Percentiles rank a stretch among this genome's conserved stretches.
phyloP scores from a whole-genome alignment of 2,888 invertebrate genomes.

The Lumbricus terrestris region DNA sequence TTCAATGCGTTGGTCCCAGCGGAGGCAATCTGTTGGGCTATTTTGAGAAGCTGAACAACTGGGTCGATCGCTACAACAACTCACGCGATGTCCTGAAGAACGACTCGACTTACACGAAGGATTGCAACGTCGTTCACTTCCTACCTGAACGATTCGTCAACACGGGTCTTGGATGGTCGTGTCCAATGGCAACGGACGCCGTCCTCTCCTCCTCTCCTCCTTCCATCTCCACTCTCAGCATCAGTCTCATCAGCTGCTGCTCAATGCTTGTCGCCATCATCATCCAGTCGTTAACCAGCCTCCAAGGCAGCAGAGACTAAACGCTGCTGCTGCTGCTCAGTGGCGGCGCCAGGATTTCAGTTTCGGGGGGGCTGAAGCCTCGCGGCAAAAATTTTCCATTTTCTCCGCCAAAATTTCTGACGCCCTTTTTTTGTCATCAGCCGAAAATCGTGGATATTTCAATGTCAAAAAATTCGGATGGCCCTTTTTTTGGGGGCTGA shows the following conservation, averaged over 20 bases:
- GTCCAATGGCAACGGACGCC: background rate
- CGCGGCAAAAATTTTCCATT: too few relatives aligned
- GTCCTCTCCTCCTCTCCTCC: background rate
- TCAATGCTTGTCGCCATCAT: background rate
- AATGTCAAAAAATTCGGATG: too few relatives aligned
- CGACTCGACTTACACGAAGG: constrained; percentile 7
- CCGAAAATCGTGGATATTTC: too few relatives aligned
- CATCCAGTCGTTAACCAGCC: background rate
- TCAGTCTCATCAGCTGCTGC: background rate
- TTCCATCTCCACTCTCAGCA: background rate
- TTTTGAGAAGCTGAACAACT: constrained; percentile 11
- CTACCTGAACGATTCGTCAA: background rate
- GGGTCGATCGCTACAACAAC: constrained; percentile 17
- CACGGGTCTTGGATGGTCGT: background rate
- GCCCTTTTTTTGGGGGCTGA: too few relatives aligned
- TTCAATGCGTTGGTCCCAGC: background rate
- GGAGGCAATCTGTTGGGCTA: background rate
- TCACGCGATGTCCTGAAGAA: background rate
- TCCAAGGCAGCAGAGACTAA: background rate
- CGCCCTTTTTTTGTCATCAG: too few relatives aligned
- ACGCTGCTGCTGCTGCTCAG: too few relatives aligned
- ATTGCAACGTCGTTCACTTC: constrained; percentile 16
- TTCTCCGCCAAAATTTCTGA: too few relatives aligned
- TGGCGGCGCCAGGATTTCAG: too few relatives aligned
- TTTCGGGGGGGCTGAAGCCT: too few relatives aligned